Conservation (phyloP, 1,140 invertebrate species). For the Pemphigus obesinymphae region DNA sequence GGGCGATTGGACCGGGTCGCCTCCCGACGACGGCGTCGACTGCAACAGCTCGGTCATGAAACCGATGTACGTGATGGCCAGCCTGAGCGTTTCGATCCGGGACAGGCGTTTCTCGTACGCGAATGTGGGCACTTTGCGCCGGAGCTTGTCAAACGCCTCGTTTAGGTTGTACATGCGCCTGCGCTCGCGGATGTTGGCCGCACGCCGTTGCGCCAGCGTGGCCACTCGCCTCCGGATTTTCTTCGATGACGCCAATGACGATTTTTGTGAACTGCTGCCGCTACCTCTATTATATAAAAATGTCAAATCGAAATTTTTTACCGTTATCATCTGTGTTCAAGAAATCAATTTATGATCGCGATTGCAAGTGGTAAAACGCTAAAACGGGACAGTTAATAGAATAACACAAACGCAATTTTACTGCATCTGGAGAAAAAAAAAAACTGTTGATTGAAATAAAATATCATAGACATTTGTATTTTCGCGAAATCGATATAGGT, state of each 20-base stretch:
- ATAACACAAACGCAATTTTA: no score
- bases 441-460: no score
- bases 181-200: constrained; percentile 91
- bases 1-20: background rate
- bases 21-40: constrained; percentile 44
- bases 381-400: no score
- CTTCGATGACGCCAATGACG: constrained; percentile 52
- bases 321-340: no score
- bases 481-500: no score
- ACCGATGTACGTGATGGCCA: constrained; percentile 97
- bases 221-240: constrained; percentile 82
- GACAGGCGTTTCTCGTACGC: constrained; percentile 97
- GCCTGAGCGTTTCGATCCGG: constrained; percentile 91
- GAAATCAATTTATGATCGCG: no score
- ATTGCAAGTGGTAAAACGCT: no score
- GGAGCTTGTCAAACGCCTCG: constrained; percentile 90
- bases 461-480: no score
- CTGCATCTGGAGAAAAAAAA: no score
- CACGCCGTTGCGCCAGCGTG: constrained; percentile 80
- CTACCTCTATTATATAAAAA: no score
- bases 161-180: constrained; percentile 96
- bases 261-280: background rate
- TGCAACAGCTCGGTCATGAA: constrained; percentile 88
- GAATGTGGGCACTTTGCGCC: constrained; percentile 94
- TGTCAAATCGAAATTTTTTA: no score